Base-by-base conservation (phyloP, 2,113 vertebrate species). In the Mormyrus lacerda region DNA sequence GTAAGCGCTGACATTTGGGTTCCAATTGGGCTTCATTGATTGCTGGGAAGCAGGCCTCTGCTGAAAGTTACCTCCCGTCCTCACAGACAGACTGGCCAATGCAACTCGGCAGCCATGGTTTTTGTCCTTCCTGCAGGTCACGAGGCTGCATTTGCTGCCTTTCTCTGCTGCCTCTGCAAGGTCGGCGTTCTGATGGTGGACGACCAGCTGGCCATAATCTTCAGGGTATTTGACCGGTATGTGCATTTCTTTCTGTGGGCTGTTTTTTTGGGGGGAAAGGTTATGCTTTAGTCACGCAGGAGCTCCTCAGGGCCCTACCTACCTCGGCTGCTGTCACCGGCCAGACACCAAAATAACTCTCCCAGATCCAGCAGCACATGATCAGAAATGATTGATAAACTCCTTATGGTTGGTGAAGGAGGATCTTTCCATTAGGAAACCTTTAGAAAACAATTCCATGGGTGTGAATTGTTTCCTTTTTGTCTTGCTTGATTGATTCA, bases 161-260 rank as follows among this genome's bases (percentile, higher is more conserved):
- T 99, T 93, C 97, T 99, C 48, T 99, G 97, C 94, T 99, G 98
- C 87, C 97, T 99, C 89, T 99, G 98, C 94, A 99, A 99, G 94
- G 96, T 99, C 0, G 97, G 97, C 13, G 97, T 97, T 88, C 97
- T 99, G 69, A 92, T 94, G 69, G 95, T 96, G 31, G 97, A 98
- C 0, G 98, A 99, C 94, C 98, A 97, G 91, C 94, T 98, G 88
- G 98, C 98, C 27, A 99, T 99, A 0, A 95, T 99, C 92, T 99
- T 99, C 91, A 97, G 95, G 92, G 96, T 99, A 15, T 99, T 99
- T 92, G 95, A 98, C 93, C 97, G 97, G 98, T 99, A 92, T 96
- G 95, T 45, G 5, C 31, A 5, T 19, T 8, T 19, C 35, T 15
- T 42, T 27, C 10, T n/a, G 31, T 11, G 24, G 42, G 27, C n/a